Evolutionary conservation across 2,888 invertebrate genomes (phyloP), one percentile per base, ranked within the genome.

Genomic region (Tubulanus polymorphus): DNA sequence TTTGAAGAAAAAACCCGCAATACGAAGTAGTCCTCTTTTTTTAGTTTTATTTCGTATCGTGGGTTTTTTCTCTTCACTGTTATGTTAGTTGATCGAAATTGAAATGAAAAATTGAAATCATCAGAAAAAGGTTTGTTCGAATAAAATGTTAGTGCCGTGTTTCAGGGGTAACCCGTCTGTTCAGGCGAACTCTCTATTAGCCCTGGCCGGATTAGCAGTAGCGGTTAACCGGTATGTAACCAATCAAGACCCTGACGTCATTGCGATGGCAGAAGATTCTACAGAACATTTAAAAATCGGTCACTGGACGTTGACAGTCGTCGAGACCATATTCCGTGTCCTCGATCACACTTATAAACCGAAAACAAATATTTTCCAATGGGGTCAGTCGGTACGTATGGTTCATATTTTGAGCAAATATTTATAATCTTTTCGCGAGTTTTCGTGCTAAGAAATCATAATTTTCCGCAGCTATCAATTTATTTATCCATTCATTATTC

Each of bases 151-250:
- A 23, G 29, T 15, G 5, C 30, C 15, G 25, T 20, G 30, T 60
- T 62, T 6, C 57, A 73, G 72, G 57, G 69, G 71, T 1, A 67
- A 63, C 37, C 75, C 74, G 1, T 63, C 67, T 8, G 63, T 66
- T 20, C 76, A 76, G 59, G 68, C 67, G 28, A 75, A 75, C 58
- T 63, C 67, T 27, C 57, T 75, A 5, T 59, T 70, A n/a, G 71
- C 76, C 3, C 60, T 75, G 48, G 63, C 69, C 18, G 70, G 70
- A 3, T 61, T 75, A 30, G 67, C 65, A 0, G 49, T 60, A 10
- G 63, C 63, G n/a, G 59, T 66, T 5, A 63, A 68, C 15, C 62
- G 63, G 37, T 66, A 65, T 57, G 62, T 60, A 27, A 51, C 61
- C 8, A 63, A 63, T 28, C 58, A 69, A 41, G 68, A 67, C 37